Conservation (phyloP, 2,888 invertebrate species). For the Flabesymbios commensalis region DNA sequence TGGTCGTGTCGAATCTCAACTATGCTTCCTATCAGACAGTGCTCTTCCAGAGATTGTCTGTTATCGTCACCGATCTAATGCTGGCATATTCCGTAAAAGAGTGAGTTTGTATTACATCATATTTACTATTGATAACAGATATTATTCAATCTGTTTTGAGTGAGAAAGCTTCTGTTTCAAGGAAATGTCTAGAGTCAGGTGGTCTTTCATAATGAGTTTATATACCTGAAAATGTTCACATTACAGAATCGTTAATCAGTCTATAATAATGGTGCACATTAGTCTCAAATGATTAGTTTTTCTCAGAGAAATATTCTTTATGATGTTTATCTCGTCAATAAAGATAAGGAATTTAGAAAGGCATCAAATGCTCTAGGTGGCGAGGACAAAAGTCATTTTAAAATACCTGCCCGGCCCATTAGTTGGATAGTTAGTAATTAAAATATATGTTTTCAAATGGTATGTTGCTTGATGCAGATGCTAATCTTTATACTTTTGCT, state of each 20-base stretch:
- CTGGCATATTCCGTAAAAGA: slow-evolving; percentile 77
- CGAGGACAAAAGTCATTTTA: too few species aligned
- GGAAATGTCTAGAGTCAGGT: not conserved
- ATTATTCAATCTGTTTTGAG: not conserved
- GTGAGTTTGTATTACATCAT: slow-evolving; percentile 64
- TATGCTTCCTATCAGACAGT: slow-evolving; percentile 80
- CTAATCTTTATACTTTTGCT: too few species aligned
- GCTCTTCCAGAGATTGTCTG: slow-evolving; percentile 87
- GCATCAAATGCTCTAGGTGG: too few species aligned
- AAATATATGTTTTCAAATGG: too few species aligned
- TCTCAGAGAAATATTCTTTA: too few species aligned
- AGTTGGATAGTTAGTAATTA: too few species aligned
- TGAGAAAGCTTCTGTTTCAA: not conserved
- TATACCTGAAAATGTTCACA: not conserved
- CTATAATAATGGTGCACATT: too few species aligned
- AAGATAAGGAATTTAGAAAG: too few species aligned
- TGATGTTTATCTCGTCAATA: too few species aligned
- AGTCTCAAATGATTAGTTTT: too few species aligned
- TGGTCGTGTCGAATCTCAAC: slow-evolving; percentile 77
- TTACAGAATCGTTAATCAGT: slow-evolving; percentile 8
- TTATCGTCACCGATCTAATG: slow-evolving; percentile 82
- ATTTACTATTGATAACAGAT: not conserved
- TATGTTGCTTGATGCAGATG: too few species aligned
- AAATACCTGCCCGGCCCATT: too few species aligned
- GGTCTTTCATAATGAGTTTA: not conserved